Percentiles rank a stretch among this genome's conserved stretches.
These are phyloP conservation scores for Lasioglossum lativentre DNA, from an alignment of 2,888 invertebrate species.

Conservation along the genomic window DNA sequence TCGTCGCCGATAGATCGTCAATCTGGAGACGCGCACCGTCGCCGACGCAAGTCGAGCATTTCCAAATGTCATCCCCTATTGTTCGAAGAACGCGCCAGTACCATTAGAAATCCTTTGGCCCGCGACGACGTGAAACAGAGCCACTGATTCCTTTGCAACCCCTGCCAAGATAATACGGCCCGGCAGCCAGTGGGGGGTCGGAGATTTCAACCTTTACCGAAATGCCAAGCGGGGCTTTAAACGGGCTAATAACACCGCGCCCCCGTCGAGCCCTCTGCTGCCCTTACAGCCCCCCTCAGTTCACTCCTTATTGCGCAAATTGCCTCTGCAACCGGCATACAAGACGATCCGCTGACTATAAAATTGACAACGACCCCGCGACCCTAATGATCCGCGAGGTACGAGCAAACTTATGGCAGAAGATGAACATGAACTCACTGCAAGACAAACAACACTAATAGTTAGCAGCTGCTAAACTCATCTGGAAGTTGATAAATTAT, in stretches of 20 bases:
- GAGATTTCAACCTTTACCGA: constrained; percentile 80
- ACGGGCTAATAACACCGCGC: constrained; percentile 77
- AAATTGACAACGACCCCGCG: constrained; percentile 48
- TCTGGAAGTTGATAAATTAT: no score
- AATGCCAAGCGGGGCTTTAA: constrained; percentile 80
- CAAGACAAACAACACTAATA: no score
- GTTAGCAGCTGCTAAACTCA: no score
- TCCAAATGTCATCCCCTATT: constrained; percentile 79
- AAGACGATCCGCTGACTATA: constrained; percentile 22
- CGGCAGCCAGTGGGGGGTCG: constrained; percentile 63
- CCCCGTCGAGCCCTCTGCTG: constrained; percentile 20
- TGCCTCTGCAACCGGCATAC: constrained; percentile 44
- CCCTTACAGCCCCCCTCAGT: constrained; percentile 24
- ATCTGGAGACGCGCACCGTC: background rate
- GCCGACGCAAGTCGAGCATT: background rate
- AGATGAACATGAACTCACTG: background rate
- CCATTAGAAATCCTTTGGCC: constrained; percentile 58
- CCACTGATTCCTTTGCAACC: constrained; percentile 67
- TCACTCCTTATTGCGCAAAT: constrained; percentile 67
- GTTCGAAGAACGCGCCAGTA: constrained; percentile 66
- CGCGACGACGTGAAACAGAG: constrained; percentile 55
- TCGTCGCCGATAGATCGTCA: background rate
- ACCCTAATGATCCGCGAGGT: constrained; percentile 6
- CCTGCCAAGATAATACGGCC: constrained; percentile 76
- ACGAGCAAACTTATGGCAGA: background rate